Percentiles rank a stretch among this genome's conserved stretches.
These are phyloP conservation scores for Drosophila equinoxialis DNA, from an alignment of 1,140 invertebrate genomes.

Conservation along the genomic window DNA sequence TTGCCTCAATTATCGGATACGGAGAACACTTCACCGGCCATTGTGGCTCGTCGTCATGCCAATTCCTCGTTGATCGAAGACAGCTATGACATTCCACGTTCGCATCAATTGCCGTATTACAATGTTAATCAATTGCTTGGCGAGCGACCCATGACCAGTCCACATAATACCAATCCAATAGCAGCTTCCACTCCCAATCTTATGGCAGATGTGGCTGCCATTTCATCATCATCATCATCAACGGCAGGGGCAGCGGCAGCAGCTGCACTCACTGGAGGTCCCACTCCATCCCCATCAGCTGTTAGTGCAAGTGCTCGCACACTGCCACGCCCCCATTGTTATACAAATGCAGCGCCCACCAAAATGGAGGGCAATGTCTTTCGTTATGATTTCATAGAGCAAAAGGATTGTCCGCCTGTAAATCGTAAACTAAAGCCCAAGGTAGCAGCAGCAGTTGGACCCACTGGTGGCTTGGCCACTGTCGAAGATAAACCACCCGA, in stretches of 20 bases:
- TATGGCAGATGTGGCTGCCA: slow-evolving; percentile 48
- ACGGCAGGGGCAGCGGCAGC: slow-evolving; percentile 18
- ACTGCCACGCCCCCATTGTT: slow-evolving; percentile 85
- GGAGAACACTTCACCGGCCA: slow-evolving; percentile 81
- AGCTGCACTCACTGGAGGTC: background rate
- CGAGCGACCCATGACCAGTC: slow-evolving; percentile 73
- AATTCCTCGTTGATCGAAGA: slow-evolving; percentile 85
- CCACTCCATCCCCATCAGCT: slow-evolving; percentile 35
- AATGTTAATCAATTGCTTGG: slow-evolving; percentile 77
- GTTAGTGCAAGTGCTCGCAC: slow-evolving; percentile 64
- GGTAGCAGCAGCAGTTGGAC: slow-evolving; percentile 48
- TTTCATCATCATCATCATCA: slow-evolving; percentile 5
- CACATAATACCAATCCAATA: slow-evolving; percentile 69
- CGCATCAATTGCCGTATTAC: slow-evolving; percentile 84
- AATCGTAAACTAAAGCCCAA: slow-evolving; percentile 91
- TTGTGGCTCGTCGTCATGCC: slow-evolving; percentile 70
- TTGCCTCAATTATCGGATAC: slow-evolving; percentile 81
- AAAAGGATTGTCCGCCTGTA: slow-evolving; percentile 87
- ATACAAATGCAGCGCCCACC: slow-evolving; percentile 88
- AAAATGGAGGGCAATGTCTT: slow-evolving; percentile 85
- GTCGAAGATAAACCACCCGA: slow-evolving; percentile 85
- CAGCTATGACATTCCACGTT: slow-evolving; percentile 89
- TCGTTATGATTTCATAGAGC: slow-evolving; percentile 84
- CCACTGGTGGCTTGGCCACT: slow-evolving; percentile 64
- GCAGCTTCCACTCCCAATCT: slow-evolving; percentile 78